Evolutionary conservation across 2,888 invertebrate species (phyloP).

Genomic region (Chrysolina oricalcia): DNA sequence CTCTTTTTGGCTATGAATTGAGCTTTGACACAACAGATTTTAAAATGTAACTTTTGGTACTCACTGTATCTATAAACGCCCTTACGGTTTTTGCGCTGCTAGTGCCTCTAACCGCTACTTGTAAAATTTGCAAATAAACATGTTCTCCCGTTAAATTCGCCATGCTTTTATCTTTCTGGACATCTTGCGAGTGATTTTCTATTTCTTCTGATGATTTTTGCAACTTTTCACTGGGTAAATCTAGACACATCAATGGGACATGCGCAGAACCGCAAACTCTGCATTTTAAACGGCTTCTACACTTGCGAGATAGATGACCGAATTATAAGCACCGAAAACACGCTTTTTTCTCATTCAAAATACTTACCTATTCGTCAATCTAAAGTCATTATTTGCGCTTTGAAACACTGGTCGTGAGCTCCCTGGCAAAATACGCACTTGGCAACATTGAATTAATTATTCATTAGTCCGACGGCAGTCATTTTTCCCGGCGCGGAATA

Average conservation of each 20-base stretch:
- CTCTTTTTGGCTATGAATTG: slow-evolving; percentile 25
- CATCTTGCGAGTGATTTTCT: neutral
- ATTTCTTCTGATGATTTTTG: neutral
- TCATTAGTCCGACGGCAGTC: too few species aligned
- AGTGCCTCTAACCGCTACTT: slow-evolving; percentile 1
- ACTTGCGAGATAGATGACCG: slow-evolving; percentile 30
- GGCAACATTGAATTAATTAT: too few species aligned
- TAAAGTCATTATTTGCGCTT: slow-evolving; percentile 25
- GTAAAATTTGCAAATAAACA: slow-evolving; percentile 19
- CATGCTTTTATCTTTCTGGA: neutral
- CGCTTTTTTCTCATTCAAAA: slow-evolving; percentile 1
- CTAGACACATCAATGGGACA: slow-evolving; percentile 33
- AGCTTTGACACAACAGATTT: slow-evolving; percentile 3
- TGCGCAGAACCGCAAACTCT: slow-evolving; percentile 34
- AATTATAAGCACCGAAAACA: neutral
- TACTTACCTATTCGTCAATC: slow-evolving; percentile 17
- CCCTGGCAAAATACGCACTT: slow-evolving; percentile 33
- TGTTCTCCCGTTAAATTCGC: slow-evolving; percentile 18
- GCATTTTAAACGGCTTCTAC: slow-evolving; percentile 7
- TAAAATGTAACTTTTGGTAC: slow-evolving; percentile 15
- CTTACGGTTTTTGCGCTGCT: neutral
- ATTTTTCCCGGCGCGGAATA: too few species aligned
- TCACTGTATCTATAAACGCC: slow-evolving; percentile 25
- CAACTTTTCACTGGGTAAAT: neutral
- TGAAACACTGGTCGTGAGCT: slow-evolving; percentile 19